Conservation (phyloP, 2,113 vertebrate species). For the Okapia johnstoni region DNA sequence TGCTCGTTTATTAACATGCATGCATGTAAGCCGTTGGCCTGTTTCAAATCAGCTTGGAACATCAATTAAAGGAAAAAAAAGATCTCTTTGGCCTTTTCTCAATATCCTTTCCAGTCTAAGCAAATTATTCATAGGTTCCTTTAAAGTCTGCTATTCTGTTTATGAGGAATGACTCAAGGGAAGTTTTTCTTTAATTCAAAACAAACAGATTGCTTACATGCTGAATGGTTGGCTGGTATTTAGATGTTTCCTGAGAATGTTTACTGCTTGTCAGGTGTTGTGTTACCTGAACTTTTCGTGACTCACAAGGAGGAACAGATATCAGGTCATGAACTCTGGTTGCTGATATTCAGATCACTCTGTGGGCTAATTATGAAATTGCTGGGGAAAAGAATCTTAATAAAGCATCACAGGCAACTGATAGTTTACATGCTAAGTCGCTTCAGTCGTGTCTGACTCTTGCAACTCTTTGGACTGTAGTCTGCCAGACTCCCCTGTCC, state of each 20-base stretch:
- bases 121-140: slow-evolving; percentile 75
- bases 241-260: slow-evolving; percentile 14
- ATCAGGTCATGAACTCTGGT: not conserved
- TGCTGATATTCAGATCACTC: not conserved
- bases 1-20: not conserved
- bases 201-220: slow-evolving; percentile 58
- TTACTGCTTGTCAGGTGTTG: slow-evolving; percentile 18
- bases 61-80: slow-evolving; percentile 59
- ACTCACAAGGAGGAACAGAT: not conserved
- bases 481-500: not conserved
- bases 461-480: not conserved
- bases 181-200: slow-evolving; percentile 73
- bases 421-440: not conserved
- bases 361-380: not conserved
- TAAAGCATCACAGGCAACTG: not conserved
- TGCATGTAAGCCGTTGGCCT: slow-evolving; percentile 33
- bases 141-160: slow-evolving; percentile 67
- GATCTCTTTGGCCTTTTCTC: slow-evolving; percentile 64
- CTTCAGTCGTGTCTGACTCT: not conserved
- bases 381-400: not conserved
- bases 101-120: slow-evolving; percentile 64
- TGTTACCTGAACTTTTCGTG: slow-evolving; percentile 39
- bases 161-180: slow-evolving; percentile 69
- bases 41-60: slow-evolving; percentile 72
- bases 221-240: not conserved